phyloP scores from a whole-genome alignment of 2,888 invertebrate species.

The Girardia tigrina region DNA sequence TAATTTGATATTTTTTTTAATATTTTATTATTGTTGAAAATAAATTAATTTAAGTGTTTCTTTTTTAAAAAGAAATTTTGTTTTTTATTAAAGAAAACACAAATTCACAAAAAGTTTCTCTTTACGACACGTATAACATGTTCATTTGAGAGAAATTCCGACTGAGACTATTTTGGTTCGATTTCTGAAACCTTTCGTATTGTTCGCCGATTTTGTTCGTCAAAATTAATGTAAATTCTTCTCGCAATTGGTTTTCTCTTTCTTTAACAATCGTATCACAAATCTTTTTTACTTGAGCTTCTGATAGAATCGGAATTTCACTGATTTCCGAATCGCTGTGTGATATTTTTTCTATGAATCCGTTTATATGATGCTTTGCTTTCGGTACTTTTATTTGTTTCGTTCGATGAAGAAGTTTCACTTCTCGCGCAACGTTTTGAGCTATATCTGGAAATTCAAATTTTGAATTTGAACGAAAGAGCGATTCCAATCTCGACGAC shows the following conservation, averaged over 20 bases:
- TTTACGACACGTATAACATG: background rate
- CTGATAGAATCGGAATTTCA: background rate
- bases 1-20: too few relatives aligned
- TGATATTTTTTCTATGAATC: background rate
- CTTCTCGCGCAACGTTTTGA: background rate
- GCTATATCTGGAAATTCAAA: too few relatives aligned
- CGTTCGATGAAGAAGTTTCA: background rate
- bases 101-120: too few relatives aligned
- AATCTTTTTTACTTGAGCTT: background rate
- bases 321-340: background rate
- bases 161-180: background rate
- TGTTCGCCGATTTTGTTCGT: constrained; percentile 3
- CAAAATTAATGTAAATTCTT: constrained; percentile 15
- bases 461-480: too few relatives aligned
- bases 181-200: background rate
- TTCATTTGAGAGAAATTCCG: background rate
- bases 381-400: background rate
- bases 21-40: too few relatives aligned
- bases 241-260: background rate
- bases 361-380: background rate
- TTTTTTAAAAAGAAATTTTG: too few relatives aligned
- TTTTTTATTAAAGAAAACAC: too few relatives aligned
- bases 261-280: background rate
- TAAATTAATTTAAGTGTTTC: too few relatives aligned
- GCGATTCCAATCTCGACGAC: too few relatives aligned